Base-by-base conservation (phyloP, 2,888 invertebrate species). In the Neria commutata region DNA sequence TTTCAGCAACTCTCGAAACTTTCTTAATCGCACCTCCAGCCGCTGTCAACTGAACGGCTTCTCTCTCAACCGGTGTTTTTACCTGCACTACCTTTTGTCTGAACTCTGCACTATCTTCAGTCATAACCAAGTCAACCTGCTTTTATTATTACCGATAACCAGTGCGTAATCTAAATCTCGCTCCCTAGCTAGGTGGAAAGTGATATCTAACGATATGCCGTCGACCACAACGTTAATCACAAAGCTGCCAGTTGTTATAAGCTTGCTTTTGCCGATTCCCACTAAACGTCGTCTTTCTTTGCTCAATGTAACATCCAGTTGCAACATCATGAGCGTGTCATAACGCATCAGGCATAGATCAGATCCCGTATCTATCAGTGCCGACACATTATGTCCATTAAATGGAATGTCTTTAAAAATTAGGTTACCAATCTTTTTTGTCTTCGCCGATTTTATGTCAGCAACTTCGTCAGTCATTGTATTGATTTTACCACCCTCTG, bases 241-340 rank as follows among this genome's bases (percentile, higher is more conserved):
- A 17, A 58, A 53, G 26, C 52, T 53, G n/a, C 57, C 57, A 40
- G 49, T 42, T 17, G 49, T 58, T 48, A 42, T 54, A 8, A 58
- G 42, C 17, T 49, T 40, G 29, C 54, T 54, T 10, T 37, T 34
- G 16, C 58, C 50, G 33, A 58, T 58, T 2, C 58, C 58, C 6
- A 58, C 33, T 24, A 58, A 24, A 1, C 42, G 23, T 47, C 53
- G 48, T 37, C 33, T 58, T 16, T 58, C 58, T 34, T 42, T 54
- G 26, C 11, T 54, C 46, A 54, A 16, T 16, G 49, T 34, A 14
- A 45, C 50, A 21, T 52, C 54, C 33, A 58, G 21, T 2, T 58
- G 34, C 24, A 58, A 17, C 42, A 49, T 50, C 23, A 58, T 23
- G 6, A 58, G 37, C 11, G 54, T 54, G 45, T 58, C 49, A 29